Base-by-base conservation (phyloP, 1,140 invertebrate genomes). In the Oncopeltus fasciatus region DNA sequence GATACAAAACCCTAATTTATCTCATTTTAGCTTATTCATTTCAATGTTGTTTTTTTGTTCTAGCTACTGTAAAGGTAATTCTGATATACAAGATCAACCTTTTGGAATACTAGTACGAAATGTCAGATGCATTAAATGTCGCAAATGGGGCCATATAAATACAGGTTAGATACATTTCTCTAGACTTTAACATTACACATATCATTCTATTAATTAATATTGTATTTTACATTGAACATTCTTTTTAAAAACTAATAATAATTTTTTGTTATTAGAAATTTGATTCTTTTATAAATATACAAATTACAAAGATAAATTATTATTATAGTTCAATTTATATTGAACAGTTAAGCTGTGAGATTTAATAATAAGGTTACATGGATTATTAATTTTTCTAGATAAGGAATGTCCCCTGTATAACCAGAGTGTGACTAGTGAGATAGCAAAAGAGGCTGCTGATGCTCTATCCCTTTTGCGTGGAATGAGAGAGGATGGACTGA, bases 111-210 rank as follows among this genome's bases (percentile, higher is more conserved):
- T 93, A 75, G 95, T 99, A 0, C 76, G 95, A 38, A 98, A 99
- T 80, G 95, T 98, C 0, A 80, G 95, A 18, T 99, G 97, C 72
- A 92, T 99, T 31, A 98, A 98, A 74, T 99, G 97, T 73, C 90
- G 96, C 69, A 96, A 97, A 73, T 99, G 96, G 95, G 97, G 97
- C 5, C 97, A 99, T 71, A 94, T 99, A 46, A 99, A 99, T 73
- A 99, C 97, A 72, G 95, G 93, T 83, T 78, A 75, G n/a, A n/a
- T n/a, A n/a, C n/a, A n/a, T n/a, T n/a, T n/a, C n/a, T n/a, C n/a
- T n/a, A n/a, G n/a, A n/a, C n/a, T n/a, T n/a, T n/a, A n/a, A n/a
- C n/a, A n/a, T n/a, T n/a, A n/a, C n/a, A n/a, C n/a, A n/a, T n/a
- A n/a, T n/a, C n/a, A n/a, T n/a, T 38, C 16, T 38, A 9, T 46